These are phyloP conservation scores for Mechanitis messenoides DNA, from an alignment of 2,888 invertebrate genomes.

Conservation along the genomic window DNA sequence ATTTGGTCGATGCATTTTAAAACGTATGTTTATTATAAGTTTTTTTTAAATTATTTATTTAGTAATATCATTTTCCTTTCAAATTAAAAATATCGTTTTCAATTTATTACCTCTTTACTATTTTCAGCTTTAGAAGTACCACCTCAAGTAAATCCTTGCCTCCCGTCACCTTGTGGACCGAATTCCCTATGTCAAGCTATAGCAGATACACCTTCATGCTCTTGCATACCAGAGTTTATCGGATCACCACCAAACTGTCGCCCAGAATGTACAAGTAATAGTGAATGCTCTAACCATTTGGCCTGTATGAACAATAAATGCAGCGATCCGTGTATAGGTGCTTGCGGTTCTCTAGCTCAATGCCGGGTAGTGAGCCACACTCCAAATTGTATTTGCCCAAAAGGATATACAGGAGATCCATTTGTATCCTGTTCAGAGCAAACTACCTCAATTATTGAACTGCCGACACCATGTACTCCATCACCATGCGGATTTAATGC, in stretches of 20 bases:
- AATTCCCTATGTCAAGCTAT: constrained; percentile 79
- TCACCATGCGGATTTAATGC: constrained; percentile 86
- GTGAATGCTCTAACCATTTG: constrained; percentile 80
- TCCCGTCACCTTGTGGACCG: constrained; percentile 81
- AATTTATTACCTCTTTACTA: background rate
- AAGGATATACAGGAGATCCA: constrained; percentile 83
- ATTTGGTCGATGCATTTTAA: constrained; percentile 80
- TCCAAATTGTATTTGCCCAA: constrained; percentile 80
- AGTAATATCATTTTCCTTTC: background rate
- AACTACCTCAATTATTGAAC: constrained; percentile 54
- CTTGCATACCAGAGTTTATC: constrained; percentile 80
- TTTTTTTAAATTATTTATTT: background rate
- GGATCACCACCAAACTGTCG: constrained; percentile 84
- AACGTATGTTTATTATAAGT: constrained; percentile 67
- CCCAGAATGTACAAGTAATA: constrained; percentile 84
- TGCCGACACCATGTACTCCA: constrained; percentile 78
- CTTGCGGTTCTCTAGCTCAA: constrained; percentile 82
- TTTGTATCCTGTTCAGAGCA: constrained; percentile 78
- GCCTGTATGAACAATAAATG: constrained; percentile 86
- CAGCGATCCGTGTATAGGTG: constrained; percentile 82
- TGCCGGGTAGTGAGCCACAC: constrained; percentile 85
- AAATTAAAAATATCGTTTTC: background rate
- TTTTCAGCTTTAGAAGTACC: constrained; percentile 57
- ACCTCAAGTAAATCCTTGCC: constrained; percentile 76
- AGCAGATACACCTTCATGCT: constrained; percentile 80